Base-by-base conservation (phyloP, 1,140 invertebrate species). In the Aphaenogaster ashmeadi region DNA sequence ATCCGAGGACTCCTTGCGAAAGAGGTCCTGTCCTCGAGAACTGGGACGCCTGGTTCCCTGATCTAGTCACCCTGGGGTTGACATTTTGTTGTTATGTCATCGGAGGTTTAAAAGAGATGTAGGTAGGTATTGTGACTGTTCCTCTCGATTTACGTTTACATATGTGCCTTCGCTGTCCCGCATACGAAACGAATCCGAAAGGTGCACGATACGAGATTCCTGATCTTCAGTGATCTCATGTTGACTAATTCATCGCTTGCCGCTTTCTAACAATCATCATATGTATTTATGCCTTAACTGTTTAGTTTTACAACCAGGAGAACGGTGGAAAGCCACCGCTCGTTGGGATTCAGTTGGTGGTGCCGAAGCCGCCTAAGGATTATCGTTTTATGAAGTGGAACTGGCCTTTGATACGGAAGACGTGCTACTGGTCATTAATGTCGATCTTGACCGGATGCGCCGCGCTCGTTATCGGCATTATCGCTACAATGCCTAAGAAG, bases 381-480 rank as follows among this genome's bases (percentile, higher is more conserved):
- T 97, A 96, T 88, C 95, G 94, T 86, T 98, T 98, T 92, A 97
- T 97, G 86, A 97, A 97, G 71, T 98, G 98, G 98, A 98, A 98
- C 93, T 98, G 98, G 98, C 96, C 96, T 1, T 87, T 98, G 0
- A 98, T 98, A 86, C 95, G 98, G 74, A 97, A 97, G 92, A 95
- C 97, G 50, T 97, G 97, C 64, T 96, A 98, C 75, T 98, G 97
- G 96, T 94, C 97, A 7, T 96, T 97, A 58, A 93, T 98, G 67
- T 97, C 97, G 8, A 95, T 96, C 18, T 93, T 98, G 8, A 93
- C 97, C 13, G 97, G 97, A 3, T 97, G 97, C 94, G 94, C 97
- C 67, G 97, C 96, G 1, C 94, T 97, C 1, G 97, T 98, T 3
- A 96, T 98, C 74, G 96, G 96, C 9, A 96, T 97, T 94, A 97